Conservation (phyloP, 2,888 invertebrate genomes). For the Tetrapedia diversipes region DNA sequence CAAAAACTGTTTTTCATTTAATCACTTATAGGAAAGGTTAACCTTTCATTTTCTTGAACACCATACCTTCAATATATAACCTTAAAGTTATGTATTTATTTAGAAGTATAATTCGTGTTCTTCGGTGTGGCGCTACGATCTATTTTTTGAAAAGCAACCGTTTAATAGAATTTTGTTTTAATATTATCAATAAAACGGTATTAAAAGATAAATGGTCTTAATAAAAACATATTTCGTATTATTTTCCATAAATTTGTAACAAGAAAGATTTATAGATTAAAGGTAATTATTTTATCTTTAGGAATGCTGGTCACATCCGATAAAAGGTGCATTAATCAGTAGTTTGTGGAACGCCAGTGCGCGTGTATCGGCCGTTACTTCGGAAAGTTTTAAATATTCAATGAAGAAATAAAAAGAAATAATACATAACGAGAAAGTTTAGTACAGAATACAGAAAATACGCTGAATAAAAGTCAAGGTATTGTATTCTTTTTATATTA, state of each 20-base stretch:
- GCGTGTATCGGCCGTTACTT: conserved; percentile 1
- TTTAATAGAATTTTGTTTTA: background rate
- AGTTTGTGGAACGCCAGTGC: conserved; percentile 23
- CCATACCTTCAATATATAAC: conserved; percentile 23
- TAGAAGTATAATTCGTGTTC: background rate
- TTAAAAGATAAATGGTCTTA: background rate
- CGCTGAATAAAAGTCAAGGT: background rate
- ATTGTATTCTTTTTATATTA: background rate
- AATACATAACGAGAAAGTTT: too few species aligned
- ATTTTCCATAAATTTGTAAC: background rate
- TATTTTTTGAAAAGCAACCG: background rate
- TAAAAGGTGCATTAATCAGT: background rate
- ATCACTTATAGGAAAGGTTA: conserved; percentile 30
- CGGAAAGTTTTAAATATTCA: background rate
- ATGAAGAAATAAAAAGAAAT: background rate
- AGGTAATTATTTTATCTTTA: background rate
- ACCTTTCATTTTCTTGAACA: conserved; percentile 34
- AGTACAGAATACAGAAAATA: background rate
- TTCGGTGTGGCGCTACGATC: background rate
- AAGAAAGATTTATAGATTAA: background rate
- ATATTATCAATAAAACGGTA: background rate
- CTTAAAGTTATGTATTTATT: conserved; percentile 13
- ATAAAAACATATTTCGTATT: background rate
- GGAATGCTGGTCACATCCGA: background rate
- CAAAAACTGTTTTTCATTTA: conserved; percentile 3